Evolutionary conservation across 2,797 vertebrate species (phyloP).

Genomic region (Sebastes paucispinis): DNA sequence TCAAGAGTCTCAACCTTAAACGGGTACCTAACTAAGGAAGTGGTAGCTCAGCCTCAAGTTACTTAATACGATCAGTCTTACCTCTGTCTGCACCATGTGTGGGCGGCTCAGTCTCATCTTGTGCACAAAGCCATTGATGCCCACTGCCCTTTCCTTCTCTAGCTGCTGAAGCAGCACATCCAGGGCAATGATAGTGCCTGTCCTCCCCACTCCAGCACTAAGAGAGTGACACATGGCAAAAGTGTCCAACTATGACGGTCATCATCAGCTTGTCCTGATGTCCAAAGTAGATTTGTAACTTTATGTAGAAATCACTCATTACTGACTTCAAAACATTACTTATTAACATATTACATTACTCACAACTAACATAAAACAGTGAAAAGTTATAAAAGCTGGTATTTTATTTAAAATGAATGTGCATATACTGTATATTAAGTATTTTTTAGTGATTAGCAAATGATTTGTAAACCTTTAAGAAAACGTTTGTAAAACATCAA

Average conservation of each 20-base stretch:
- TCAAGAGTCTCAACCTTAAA: background rate
- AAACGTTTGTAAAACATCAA: no score
- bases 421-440: no score
- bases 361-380: background rate
- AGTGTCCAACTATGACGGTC: background rate
- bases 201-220: conserved; percentile 89
- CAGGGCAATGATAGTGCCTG: conserved; percentile 87
- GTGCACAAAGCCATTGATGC: conserved; percentile 77
- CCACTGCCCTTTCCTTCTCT: conserved; percentile 66
- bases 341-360: no score
- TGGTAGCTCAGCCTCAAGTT: background rate
- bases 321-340: no score
- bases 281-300: background rate
- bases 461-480: background rate
- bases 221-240: background rate
- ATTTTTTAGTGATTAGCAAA: no score
- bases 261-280: background rate
- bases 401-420: background rate
- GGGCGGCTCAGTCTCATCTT: conserved; percentile 85
- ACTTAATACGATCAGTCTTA: conserved; percentile 49
- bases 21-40: background rate
- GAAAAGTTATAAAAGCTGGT: background rate
- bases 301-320: background rate
- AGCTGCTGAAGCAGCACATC: conserved; percentile 87
- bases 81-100: conserved; percentile 92